phyloP scores from a whole-genome alignment of 2,888 invertebrate genomes.

The Syrphus vitripennis region DNA sequence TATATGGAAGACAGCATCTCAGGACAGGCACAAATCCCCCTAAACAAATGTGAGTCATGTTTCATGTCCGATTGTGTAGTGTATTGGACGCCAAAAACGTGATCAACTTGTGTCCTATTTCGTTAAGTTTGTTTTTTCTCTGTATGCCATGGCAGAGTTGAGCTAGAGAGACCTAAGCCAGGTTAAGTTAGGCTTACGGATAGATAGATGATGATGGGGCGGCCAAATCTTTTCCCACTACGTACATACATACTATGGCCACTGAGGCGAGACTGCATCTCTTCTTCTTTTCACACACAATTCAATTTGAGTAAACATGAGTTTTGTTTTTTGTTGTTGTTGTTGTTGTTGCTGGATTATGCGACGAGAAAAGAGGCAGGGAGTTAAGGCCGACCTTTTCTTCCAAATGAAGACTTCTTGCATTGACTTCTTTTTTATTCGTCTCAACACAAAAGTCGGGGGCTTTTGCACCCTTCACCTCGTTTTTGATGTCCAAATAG shows the following conservation, averaged over 20 bases:
- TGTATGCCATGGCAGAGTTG: constrained; percentile 5
- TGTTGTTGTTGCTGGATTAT: neutral
- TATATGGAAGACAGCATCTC: neutral
- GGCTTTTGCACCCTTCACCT: neutral
- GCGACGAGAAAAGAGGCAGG: too few species aligned
- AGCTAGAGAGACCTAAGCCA: neutral
- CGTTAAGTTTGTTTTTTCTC: constrained; percentile 59
- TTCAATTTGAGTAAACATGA: constrained; percentile 61
- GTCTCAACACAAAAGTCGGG: neutral
- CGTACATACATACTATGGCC: neutral
- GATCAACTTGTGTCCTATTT: constrained; percentile 72
- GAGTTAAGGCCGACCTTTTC: neutral
- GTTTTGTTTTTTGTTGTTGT: neutral
- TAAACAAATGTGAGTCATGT: constrained; percentile 71
- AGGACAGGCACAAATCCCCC: neutral
- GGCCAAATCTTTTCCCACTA: constrained; percentile 54
- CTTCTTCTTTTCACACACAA: constrained; percentile 67
- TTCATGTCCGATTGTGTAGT: constrained; percentile 69
- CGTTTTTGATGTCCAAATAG: constrained; percentile 39
- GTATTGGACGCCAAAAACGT: constrained; percentile 71
- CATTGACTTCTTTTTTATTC: constrained; percentile 64
- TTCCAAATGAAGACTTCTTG: constrained; percentile 58
- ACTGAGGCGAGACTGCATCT: constrained; percentile 38
- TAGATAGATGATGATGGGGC: constrained; percentile 8
- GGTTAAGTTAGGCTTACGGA: neutral